These are phyloP conservation scores for Oenanthe oenanthe DNA, from an alignment of 2,113 vertebrate genomes.

Conservation along the genomic window DNA sequence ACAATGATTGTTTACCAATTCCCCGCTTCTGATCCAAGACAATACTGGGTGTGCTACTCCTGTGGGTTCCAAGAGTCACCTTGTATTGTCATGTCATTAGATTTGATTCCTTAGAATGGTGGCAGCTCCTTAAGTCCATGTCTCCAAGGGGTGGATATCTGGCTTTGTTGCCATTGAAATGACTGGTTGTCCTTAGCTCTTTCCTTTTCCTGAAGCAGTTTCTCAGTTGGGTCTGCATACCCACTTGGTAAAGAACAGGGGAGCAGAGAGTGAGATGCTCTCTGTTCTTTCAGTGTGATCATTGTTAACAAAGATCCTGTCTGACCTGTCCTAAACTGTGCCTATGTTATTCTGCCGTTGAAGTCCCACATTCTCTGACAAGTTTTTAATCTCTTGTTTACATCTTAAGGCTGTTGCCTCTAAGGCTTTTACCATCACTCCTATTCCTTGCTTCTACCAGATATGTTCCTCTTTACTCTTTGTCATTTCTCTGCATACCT, in stretches of 20 bases:
- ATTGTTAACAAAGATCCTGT: not conserved
- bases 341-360: not conserved
- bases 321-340: not conserved
- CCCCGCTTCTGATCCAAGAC: not conserved
- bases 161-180: not conserved
- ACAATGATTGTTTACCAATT: not conserved
- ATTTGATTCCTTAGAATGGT: not conserved
- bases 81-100: not conserved
- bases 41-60: not conserved
- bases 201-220: not conserved
- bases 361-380: not conserved
- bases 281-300: not conserved
- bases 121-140: not conserved
- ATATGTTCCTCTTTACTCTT: not conserved
- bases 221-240: not conserved
- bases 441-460: not conserved
- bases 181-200: not conserved
- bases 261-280: not conserved
- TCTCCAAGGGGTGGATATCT: not conserved
- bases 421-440: not conserved
- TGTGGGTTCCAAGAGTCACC: not conserved
- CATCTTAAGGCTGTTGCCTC: not conserved
- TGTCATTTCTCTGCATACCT: not conserved
- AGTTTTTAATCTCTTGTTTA: not conserved
- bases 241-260: not conserved